Percentiles rank a stretch among this genome's conserved stretches.
These are phyloP conservation scores for Gortyna flavago DNA, from an alignment of 2,888 invertebrate species.

Conservation along the genomic window DNA sequence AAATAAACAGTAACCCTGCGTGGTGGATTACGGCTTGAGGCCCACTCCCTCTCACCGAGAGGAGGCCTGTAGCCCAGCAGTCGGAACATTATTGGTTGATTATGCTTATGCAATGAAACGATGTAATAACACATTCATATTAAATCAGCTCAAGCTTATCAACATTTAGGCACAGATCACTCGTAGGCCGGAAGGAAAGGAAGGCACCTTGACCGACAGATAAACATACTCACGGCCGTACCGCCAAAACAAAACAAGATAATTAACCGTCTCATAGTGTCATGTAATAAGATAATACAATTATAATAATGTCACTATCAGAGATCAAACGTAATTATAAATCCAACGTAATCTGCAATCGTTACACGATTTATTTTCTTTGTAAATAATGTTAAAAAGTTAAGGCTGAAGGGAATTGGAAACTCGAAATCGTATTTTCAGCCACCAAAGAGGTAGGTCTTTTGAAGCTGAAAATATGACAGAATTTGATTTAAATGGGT, in stretches of 20 bases:
- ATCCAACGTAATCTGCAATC: conserved; percentile 25
- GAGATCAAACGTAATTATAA: conserved; percentile 46
- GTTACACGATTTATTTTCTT: conserved; percentile 1
- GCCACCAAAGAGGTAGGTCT: neutral
- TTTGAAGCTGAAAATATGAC: neutral
- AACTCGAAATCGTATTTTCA: neutral
- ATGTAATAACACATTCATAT: neutral
- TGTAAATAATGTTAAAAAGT: neutral
- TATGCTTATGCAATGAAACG: neutral
- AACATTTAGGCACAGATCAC: conserved; percentile 29
- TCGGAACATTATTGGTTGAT: too few relatives aligned
- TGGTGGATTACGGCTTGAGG: too few relatives aligned
- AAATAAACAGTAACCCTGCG: neutral
- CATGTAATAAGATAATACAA: conserved; percentile 34
- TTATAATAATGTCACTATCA: conserved; percentile 31
- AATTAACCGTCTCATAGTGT: conserved; percentile 46
- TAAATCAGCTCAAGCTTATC: conserved; percentile 22
- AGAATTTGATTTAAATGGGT: neutral
- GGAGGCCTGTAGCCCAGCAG: too few relatives aligned
- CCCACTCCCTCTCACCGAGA: too few relatives aligned
- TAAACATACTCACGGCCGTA: conserved; percentile 49
- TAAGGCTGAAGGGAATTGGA: neutral
- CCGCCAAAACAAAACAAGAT: conserved; percentile 54
- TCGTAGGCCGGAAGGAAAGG: conserved; percentile 55
- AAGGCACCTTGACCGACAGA: conserved; percentile 45